phyloP scores from a whole-genome alignment of 1,140 invertebrate genomes.

The Anagrus nilaparvatae region DNA sequence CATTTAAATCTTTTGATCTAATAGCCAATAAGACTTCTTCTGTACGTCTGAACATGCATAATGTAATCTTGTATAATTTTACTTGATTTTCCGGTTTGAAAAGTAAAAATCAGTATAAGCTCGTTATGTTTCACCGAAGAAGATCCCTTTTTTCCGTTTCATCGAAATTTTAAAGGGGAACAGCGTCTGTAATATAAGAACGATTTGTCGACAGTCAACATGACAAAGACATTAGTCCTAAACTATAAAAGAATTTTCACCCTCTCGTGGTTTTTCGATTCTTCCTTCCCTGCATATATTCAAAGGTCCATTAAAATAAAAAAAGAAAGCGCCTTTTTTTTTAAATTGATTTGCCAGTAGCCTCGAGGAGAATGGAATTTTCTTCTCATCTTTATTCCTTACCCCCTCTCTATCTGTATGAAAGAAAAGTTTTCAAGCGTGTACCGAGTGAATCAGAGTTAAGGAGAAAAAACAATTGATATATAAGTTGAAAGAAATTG shows the following conservation, averaged over 20 bases:
- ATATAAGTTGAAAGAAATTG: slow-evolving; percentile 2
- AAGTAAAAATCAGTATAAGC: no score
- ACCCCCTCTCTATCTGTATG: background rate
- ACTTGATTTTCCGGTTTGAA: no score
- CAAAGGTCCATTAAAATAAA: slow-evolving; percentile 28
- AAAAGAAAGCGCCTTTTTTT: no score
- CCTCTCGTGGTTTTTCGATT: slow-evolving; percentile 4
- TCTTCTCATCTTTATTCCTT: background rate
- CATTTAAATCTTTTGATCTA: no score
- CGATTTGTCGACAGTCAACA: slow-evolving; percentile 38
- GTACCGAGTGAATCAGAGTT: background rate
- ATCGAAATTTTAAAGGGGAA: no score
- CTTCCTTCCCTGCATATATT: slow-evolving; percentile 12
- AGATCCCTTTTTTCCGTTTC: no score
- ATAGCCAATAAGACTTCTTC: no score
- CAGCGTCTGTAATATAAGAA: no score
- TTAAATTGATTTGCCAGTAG: slow-evolving; percentile 33
- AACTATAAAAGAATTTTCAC: background rate
- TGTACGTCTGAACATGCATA: no score
- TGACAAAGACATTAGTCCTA: slow-evolving; percentile 35
- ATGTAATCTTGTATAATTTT: no score
- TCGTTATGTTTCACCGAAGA: no score
- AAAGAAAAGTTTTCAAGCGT: slow-evolving; percentile 9
- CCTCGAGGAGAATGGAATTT: slow-evolving; percentile 17
- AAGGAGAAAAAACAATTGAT: background rate